phyloP scores from a whole-genome alignment of 2,797 vertebrate genomes.

The Cuculus canorus region DNA sequence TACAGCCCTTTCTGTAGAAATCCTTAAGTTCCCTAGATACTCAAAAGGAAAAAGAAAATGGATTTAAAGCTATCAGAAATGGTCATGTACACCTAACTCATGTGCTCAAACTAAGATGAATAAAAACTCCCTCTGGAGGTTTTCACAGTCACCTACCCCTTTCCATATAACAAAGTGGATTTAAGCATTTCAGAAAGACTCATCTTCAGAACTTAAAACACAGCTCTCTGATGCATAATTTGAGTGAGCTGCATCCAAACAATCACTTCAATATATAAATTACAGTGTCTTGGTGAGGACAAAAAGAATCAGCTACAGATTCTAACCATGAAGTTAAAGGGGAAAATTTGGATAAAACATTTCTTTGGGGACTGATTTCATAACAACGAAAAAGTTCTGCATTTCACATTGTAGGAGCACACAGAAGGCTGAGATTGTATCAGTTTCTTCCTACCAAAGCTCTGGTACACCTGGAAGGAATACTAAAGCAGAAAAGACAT shows the following conservation, averaged over 20 bases:
- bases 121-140: slow-evolving; percentile 8
- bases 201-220: not conserved
- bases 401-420: not conserved
- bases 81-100: not conserved
- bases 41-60: not conserved
- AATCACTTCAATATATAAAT: not conserved
- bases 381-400: not conserved
- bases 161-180: not conserved
- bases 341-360: not conserved
- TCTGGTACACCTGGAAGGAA: not conserved
- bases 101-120: not conserved
- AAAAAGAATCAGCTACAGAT: not conserved
- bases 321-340: not conserved
- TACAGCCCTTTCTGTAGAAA: not conserved
- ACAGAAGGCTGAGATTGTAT: not conserved
- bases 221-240: not conserved
- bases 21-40: not conserved
- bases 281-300: not conserved
- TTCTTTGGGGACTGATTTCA: not conserved
- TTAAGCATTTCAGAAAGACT: not conserved
- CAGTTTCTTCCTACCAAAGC: not conserved
- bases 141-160: not conserved
- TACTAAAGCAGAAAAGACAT: not conserved
- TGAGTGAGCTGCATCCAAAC: not conserved
- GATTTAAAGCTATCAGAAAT: not conserved